Evolutionary conservation across 2,113 vertebrate species (phyloP).

Genomic region (Formicarius rufipectus): DNA sequence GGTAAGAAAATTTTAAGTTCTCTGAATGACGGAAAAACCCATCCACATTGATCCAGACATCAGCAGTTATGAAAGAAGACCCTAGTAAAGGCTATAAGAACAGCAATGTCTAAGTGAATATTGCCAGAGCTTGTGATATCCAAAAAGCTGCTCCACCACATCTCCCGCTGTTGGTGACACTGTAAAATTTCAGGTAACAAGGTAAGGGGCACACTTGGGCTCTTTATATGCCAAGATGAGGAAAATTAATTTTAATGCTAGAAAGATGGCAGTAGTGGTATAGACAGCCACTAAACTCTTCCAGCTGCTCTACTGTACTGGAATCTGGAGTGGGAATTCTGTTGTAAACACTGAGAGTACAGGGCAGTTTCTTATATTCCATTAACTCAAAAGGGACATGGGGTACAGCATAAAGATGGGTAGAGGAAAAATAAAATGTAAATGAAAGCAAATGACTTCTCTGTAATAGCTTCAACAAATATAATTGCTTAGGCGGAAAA

Average conservation of each 20-base stretch:
- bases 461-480: background rate
- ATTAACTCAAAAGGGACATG: background rate
- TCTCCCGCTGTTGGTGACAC: background rate
- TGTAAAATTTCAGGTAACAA: slow-evolving; percentile 70
- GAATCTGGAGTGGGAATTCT: slow-evolving; percentile 32
- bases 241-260: slow-evolving; percentile 74
- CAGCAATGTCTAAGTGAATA: background rate
- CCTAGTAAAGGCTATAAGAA: background rate
- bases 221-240: slow-evolving; percentile 63
- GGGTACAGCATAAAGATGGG: background rate
- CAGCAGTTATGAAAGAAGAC: background rate
- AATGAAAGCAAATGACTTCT: background rate
- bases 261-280: slow-evolving; percentile 57
- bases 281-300: slow-evolving; percentile 61
- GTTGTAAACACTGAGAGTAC: slow-evolving; percentile 20
- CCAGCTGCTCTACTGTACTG: slow-evolving; percentile 57
- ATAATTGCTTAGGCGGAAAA: rapidly evolving
- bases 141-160: slow-evolving; percentile 4
- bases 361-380: background rate
- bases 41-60: background rate
- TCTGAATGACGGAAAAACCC: background rate
- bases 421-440: background rate
- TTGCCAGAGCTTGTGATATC: background rate
- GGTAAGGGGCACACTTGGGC: slow-evolving; percentile 37
- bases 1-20: background rate